Evolutionary conservation across 2,888 invertebrate genomes (phyloP).

Genomic region (Drosophila villosipedis): DNA sequence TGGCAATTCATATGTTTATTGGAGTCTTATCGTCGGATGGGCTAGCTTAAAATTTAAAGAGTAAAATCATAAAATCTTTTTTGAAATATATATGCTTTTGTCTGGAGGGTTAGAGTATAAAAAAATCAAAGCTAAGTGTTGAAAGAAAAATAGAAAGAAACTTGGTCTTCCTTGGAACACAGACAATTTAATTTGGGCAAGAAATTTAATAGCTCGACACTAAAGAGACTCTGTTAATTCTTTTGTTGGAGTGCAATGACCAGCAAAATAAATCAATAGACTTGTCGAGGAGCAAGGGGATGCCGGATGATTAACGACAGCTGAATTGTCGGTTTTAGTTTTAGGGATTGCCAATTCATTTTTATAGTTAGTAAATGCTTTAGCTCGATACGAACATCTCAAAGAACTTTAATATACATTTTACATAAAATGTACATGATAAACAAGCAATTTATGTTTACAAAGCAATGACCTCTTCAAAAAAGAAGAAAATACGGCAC

Average conservation of each 20-base stretch:
- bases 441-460: neutral
- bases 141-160: slow-evolving; percentile 32
- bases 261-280: slow-evolving; percentile 46
- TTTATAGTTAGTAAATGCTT: neutral
- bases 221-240: slow-evolving; percentile 37
- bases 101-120: slow-evolving; percentile 1
- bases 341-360: neutral
- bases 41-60: too few relatives aligned
- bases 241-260: slow-evolving; percentile 38
- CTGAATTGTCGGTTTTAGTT: neutral
- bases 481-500: neutral
- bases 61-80: neutral
- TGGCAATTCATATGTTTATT: neutral
- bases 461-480: neutral
- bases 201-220: slow-evolving; percentile 17
- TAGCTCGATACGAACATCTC: too few relatives aligned
- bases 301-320: slow-evolving; percentile 24
- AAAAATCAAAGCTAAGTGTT: slow-evolving; percentile 37
- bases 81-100: neutral
- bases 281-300: neutral
- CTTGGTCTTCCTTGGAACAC: slow-evolving; percentile 10
- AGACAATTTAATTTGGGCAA: slow-evolving; percentile 46
- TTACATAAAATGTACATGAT: neutral
- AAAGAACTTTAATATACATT: neutral
- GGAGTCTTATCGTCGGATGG: neutral